These are phyloP conservation scores for Polietes domitor DNA, from an alignment of 2,888 invertebrate species.

Conservation along the genomic window DNA sequence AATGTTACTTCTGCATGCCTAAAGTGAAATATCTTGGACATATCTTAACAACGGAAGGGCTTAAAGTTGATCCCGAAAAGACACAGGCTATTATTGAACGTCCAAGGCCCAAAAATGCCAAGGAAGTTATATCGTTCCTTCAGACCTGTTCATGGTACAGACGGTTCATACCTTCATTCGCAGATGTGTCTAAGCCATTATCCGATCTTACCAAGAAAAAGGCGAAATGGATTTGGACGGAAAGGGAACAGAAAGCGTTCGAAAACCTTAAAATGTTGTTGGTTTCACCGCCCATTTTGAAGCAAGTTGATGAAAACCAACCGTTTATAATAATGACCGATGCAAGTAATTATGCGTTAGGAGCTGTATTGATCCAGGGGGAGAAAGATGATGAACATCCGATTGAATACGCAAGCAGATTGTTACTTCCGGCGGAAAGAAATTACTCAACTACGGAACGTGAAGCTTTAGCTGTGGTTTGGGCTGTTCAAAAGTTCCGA, in stretches of 20 bases:
- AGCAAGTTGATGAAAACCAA: constrained; percentile 47
- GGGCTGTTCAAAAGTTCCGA: constrained; percentile 76
- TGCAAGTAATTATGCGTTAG: constrained; percentile 60
- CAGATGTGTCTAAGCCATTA: constrained; percentile 70
- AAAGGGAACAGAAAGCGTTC: constrained; percentile 62
- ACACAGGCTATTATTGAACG: constrained; percentile 68
- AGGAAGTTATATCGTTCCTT: constrained; percentile 69
- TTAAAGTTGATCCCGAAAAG: constrained; percentile 72
- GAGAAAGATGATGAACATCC: constrained; percentile 66
- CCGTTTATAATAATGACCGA: constrained; percentile 57
- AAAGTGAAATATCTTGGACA: constrained; percentile 73
- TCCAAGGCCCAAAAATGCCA: constrained; percentile 63
- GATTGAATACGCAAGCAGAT: constrained; percentile 71
- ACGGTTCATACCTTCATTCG: constrained; percentile 58
- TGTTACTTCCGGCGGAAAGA: constrained; percentile 72
- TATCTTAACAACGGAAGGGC: constrained; percentile 71
- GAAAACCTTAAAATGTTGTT: constrained; percentile 63
- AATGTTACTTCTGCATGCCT: constrained; percentile 64
- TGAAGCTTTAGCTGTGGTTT: constrained; percentile 75
- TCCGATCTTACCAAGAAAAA: constrained; percentile 72
- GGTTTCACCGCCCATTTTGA: constrained; percentile 43
- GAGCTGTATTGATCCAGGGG: constrained; percentile 61
- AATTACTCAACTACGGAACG: constrained; percentile 79
- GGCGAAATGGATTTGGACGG: constrained; percentile 41
- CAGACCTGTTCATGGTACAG: constrained; percentile 74